Percentiles rank a stretch among this genome's conserved stretches.
Conservation (phyloP, 2,113 vertebrate genomes). For the Crotalus viridis region DNA sequence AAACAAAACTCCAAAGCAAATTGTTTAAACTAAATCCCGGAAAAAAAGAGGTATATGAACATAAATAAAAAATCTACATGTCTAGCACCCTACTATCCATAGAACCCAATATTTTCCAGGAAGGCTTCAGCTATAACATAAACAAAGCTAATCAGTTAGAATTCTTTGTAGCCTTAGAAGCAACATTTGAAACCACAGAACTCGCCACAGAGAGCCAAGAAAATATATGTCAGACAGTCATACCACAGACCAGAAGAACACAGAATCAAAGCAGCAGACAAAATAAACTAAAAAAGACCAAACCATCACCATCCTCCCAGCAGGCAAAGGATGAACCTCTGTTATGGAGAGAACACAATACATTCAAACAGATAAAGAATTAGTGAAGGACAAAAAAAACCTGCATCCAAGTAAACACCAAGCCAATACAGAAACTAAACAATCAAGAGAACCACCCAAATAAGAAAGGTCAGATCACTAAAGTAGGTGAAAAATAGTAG, state of each 20-base stretch:
- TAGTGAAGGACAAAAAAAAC: background rate
- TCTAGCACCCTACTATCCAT: background rate
- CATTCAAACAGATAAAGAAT: background rate
- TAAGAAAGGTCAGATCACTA: background rate
- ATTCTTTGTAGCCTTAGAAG: background rate
- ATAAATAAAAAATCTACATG: background rate
- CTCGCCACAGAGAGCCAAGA: background rate
- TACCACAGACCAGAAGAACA: background rate
- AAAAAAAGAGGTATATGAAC: background rate
- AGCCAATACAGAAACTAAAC: background rate
- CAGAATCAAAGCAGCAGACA: background rate
- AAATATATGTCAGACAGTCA: background rate
- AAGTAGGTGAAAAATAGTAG: background rate
- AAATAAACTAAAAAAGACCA: background rate
- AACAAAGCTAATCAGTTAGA: background rate
- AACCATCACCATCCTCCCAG: background rate
- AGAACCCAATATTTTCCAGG: background rate
- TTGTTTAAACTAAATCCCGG: background rate
- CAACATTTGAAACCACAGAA: background rate
- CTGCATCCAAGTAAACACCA: background rate
- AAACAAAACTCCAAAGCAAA: background rate
- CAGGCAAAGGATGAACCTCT: background rate
- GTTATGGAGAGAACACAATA: background rate
- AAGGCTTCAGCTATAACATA: background rate
- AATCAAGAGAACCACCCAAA: background rate